phyloP scores from a whole-genome alignment of 2,113 vertebrate species.

The Meleagris gallopavo region DNA sequence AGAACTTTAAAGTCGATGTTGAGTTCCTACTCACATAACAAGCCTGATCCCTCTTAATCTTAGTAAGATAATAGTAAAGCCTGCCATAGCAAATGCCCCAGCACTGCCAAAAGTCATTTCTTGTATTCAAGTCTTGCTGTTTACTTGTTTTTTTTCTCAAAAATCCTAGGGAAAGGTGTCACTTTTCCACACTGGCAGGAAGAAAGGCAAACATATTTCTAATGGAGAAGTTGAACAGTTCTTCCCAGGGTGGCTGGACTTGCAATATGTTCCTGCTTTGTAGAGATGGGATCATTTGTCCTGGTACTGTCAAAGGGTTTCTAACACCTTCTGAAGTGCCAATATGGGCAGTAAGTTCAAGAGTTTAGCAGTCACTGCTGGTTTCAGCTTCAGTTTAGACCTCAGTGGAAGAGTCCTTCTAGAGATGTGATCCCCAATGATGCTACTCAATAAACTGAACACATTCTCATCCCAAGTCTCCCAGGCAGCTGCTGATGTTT shows the following conservation, averaged over 20 bases:
- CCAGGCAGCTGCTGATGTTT: neutral
- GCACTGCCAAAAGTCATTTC: constrained; percentile 6
- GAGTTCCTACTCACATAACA: constrained; percentile 28
- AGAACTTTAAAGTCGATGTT: neutral
- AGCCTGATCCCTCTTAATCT: constrained; percentile 60
- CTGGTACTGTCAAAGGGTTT: neutral
- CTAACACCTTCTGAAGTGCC: neutral
- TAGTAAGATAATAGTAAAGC: constrained; percentile 23
- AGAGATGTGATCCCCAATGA: neutral
- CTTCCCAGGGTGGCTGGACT: neutral
- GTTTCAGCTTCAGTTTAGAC: neutral
- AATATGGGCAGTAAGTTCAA: neutral
- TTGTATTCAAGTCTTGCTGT: neutral
- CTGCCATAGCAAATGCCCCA: neutral
- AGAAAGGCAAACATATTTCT: neutral
- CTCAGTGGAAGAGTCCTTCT: neutral
- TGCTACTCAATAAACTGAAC: neutral
- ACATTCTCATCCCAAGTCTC: neutral
- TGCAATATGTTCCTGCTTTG: neutral
- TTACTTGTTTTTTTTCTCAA: neutral
- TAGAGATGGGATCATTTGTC: neutral
- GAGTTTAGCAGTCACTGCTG: neutral
- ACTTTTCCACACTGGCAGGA: neutral
- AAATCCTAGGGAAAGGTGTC: neutral
- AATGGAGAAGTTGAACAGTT: neutral